Base-by-base conservation (phyloP, 2,888 invertebrate species). In the Napeogenes sylphis region DNA sequence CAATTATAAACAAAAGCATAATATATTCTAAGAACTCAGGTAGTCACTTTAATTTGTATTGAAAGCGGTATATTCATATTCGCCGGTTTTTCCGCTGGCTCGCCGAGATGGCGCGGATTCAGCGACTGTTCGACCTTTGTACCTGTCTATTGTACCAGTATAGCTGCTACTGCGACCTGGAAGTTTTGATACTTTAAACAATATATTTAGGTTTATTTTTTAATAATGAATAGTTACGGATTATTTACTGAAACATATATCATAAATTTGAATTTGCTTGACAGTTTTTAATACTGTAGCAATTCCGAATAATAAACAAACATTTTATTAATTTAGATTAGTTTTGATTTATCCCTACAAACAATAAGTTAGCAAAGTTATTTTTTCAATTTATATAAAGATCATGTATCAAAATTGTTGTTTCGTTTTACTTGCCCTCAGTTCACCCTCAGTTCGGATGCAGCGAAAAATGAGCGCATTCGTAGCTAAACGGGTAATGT, bases 401-500 rank as follows among this genome's bases (percentile, higher is more conserved):
- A 30, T 51, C n/a, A 65, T 62, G 72, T 73, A 74, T 72, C 69
- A 75, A 80, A 70, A 68, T 62, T 62, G 54, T 54, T 65, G 60
- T 65, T 68, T 73, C 71, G 66, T 51, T 47, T 73, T 77, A 77
- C 63, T 61, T 65, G 72, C 72, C 72, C 78, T 67, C 73, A 58
- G 73, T 67, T 78, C 78, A 75, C 75, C 75, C 70, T 64, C 72
- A 75, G 78, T 79, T 80, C 73, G 76, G 74, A 73, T 76, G 79
- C 79, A 78, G 78, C 72, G 80, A 81, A 83, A 85, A 85, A 84
- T 83, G 82, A 81, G 81, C 78, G 81, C 82, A 84, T 83, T 83
- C 80, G 79, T 78, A 70, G 78, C 80, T 84, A 85, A 84, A 84
- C 81, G 82, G 79, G 83, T 83, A 85, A 85, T 85, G 82, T 80